Conservation (phyloP, 53 echinoderm and acorn worm species). For the Luidia sarsii region DNA sequence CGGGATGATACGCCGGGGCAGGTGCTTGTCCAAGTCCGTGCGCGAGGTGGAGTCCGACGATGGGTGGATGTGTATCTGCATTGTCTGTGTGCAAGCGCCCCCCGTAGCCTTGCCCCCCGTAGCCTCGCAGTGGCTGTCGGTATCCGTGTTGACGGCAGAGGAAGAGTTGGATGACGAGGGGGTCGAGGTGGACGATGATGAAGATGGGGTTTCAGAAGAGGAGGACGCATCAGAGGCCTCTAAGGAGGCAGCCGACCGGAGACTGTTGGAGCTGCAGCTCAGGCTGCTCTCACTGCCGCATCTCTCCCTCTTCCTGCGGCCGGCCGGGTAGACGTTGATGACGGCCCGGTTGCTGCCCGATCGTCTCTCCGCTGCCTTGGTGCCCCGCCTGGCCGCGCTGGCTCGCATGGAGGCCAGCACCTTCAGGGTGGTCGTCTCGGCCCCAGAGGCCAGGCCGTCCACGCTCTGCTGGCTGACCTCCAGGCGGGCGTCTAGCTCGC, state of each 20-base stretch:
- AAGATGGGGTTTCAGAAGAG: too few relatives aligned
- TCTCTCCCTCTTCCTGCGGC: constrained; percentile 11
- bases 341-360: background rate
- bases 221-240: background rate
- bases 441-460: constrained; percentile 2
- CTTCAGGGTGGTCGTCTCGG: constrained; percentile 48
- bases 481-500: constrained; percentile 69
- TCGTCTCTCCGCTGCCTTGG: background rate
- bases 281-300: constrained; percentile 6
- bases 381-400: background rate
- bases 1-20: too few relatives aligned
- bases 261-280: background rate
- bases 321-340: constrained; percentile 21
- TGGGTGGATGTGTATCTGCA: constrained; percentile 39
- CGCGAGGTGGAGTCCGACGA: background rate
- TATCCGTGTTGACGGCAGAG: constrained; percentile 7
- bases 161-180: constrained; percentile 5
- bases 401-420: constrained; percentile 52
- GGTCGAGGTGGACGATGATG: background rate
- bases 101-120: background rate
- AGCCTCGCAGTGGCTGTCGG: background rate
- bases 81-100: constrained; percentile 5
- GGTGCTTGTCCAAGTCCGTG: too few relatives aligned
- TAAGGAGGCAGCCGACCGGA: constrained; percentile 4
- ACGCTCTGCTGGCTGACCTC: constrained; percentile 49